Percentiles rank a stretch among this genome's conserved stretches.
Conservation (phyloP, 2,797 vertebrate genomes). For the Philypnodon macrostomus region DNA sequence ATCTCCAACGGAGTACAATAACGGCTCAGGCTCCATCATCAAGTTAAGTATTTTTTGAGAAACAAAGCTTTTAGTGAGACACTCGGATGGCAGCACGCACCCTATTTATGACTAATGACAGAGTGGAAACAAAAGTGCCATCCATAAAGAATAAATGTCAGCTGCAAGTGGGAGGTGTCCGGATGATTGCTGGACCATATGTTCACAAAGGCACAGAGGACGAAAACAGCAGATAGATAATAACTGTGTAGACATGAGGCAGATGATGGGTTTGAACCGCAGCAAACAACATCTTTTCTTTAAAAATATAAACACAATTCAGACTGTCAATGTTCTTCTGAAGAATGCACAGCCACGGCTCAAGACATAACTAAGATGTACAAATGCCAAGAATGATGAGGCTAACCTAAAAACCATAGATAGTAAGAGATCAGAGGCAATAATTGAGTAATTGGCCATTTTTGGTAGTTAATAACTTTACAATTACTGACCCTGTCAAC, state of each 20-base stretch:
- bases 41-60: constrained; percentile 22
- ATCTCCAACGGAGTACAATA: not conserved
- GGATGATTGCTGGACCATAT: constrained; percentile 11
- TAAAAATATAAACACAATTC: not conserved
- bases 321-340: not conserved
- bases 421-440: too few species aligned
- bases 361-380: too few species aligned
- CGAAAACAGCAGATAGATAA: constrained; percentile 11
- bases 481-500: too few species aligned
- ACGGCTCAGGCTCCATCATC: constrained; percentile 9
- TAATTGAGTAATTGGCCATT: too few species aligned
- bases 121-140: constrained; percentile 21
- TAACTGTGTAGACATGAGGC: not conserved
- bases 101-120: constrained; percentile 26
- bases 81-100: constrained; percentile 1
- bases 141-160: constrained; percentile 18
- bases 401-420: too few species aligned
- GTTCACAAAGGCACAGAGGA: constrained; percentile 2
- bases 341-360: too few species aligned
- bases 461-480: too few species aligned
- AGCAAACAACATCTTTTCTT: not conserved
- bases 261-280: constrained; percentile 13
- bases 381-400: too few species aligned
- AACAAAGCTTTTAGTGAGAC: constrained; percentile 17
- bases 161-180: constrained; percentile 20